phyloP scores from a whole-genome alignment of 2,113 vertebrate genomes.

The Gobio gobio region DNA sequence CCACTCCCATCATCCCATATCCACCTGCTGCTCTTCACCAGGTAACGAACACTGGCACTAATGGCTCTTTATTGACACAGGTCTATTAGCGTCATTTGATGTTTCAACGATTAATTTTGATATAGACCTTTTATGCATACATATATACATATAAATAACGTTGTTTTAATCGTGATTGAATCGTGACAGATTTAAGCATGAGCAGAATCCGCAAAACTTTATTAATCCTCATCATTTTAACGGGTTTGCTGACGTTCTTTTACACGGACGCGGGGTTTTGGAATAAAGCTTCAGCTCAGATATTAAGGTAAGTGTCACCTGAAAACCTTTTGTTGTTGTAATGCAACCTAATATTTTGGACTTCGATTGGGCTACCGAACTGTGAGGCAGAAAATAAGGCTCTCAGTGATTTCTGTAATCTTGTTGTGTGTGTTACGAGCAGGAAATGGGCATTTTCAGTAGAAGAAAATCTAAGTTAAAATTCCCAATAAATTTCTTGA shows the following conservation, averaged over 20 bases:
- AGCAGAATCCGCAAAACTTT: rapidly evolving
- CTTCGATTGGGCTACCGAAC: background rate
- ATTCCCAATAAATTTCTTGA: too few species aligned
- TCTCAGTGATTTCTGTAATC: too few species aligned
- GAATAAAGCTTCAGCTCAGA: background rate
- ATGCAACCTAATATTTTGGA: background rate
- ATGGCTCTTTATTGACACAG: background rate
- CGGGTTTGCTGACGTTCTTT: background rate
- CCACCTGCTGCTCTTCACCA: background rate
- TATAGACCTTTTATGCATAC: background rate
- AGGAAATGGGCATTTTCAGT: too few species aligned
- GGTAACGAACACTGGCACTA: background rate
- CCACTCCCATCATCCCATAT: background rate
- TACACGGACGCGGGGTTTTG: background rate
- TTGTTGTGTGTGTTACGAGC: too few species aligned
- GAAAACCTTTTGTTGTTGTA: too few species aligned
- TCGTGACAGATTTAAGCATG: background rate
- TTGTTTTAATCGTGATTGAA: background rate
- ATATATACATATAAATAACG: too few species aligned
- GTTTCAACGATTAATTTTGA: background rate
- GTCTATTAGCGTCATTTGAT: too few species aligned
- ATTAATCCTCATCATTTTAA: background rate
- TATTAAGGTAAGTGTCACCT: background rate
- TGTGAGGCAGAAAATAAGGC: too few species aligned
- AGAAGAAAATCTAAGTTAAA: too few species aligned